Conservation (phyloP, 2,797 vertebrate species). For the Molossus molossus region DNA sequence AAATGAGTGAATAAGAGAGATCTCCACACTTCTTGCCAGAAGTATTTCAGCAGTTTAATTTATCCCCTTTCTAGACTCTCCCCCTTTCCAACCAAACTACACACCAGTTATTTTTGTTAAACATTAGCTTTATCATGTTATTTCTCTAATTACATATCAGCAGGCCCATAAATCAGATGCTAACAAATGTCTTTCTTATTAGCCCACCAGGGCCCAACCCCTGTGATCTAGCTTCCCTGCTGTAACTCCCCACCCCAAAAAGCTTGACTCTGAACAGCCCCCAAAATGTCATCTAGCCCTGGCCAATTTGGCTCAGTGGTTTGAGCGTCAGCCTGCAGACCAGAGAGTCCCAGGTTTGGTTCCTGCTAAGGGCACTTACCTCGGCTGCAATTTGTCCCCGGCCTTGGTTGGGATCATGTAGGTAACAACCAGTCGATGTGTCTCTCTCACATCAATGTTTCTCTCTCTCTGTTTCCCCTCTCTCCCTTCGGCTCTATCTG, state of each 20-base stretch:
- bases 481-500: no score
- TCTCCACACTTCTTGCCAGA: background rate
- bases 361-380: no score
- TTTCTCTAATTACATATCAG: background rate
- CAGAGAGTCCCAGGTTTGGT: no score
- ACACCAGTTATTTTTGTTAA: slow-evolving; percentile 14
- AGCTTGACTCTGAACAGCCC: background rate
- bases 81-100: slow-evolving; percentile 19
- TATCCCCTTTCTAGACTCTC: slow-evolving; percentile 20
- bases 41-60: slow-evolving; percentile 64
- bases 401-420: no score
- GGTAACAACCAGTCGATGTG: no score
- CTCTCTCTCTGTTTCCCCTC: no score
- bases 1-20: background rate
- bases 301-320: no score
- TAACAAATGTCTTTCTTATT: slow-evolving; percentile 2
- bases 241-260: background rate
- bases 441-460: no score
- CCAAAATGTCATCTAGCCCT: background rate
- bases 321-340: no score
- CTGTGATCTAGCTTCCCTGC: background rate
- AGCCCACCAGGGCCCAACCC: background rate
- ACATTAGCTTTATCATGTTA: slow-evolving; percentile 33
- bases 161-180: background rate
- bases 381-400: no score